These are phyloP conservation scores for Knipowitschia caucasica DNA, from an alignment of 2,797 vertebrate genomes.

Conservation along the genomic window DNA sequence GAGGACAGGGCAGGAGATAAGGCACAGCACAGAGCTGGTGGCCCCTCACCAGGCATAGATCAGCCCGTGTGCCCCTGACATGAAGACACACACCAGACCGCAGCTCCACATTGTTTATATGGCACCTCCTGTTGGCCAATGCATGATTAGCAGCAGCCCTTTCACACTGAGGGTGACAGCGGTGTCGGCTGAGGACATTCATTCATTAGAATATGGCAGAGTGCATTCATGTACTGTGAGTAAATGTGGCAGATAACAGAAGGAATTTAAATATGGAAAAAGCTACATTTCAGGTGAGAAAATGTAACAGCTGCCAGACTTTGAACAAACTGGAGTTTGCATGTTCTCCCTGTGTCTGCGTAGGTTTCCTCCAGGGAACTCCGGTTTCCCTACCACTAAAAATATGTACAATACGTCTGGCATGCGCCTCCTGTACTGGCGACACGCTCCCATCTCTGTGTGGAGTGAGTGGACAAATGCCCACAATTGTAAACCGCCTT, in stretches of 20 bases:
- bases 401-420: too few relatives aligned
- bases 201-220: constrained; percentile 10
- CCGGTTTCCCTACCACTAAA: too few relatives aligned
- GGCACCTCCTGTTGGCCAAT: constrained; percentile 67
- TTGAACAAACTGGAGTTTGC: too few relatives aligned
- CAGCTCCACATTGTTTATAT: constrained; percentile 48
- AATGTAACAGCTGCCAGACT: too few relatives aligned
- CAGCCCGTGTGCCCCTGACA: constrained; percentile 50
- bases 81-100: constrained; percentile 33
- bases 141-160: constrained; percentile 48
- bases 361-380: too few relatives aligned
- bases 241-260: neutral
- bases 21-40: constrained; percentile 57
- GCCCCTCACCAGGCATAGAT: constrained; percentile 62
- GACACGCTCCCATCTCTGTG: too few relatives aligned
- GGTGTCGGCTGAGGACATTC: constrained; percentile 11
- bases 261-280: neutral
- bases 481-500: too few relatives aligned
- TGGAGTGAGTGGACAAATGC: too few relatives aligned
- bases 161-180: constrained; percentile 23
- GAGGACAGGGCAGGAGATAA: constrained; percentile 69
- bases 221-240: constrained; percentile 3
- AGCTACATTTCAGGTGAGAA: neutral
- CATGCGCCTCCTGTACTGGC: too few relatives aligned
- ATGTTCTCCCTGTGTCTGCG: too few relatives aligned